Evolutionary conservation across 2,888 invertebrate genomes (phyloP), one percentile per base, ranked within the genome.

Genomic region (Drepana falcataria): DNA sequence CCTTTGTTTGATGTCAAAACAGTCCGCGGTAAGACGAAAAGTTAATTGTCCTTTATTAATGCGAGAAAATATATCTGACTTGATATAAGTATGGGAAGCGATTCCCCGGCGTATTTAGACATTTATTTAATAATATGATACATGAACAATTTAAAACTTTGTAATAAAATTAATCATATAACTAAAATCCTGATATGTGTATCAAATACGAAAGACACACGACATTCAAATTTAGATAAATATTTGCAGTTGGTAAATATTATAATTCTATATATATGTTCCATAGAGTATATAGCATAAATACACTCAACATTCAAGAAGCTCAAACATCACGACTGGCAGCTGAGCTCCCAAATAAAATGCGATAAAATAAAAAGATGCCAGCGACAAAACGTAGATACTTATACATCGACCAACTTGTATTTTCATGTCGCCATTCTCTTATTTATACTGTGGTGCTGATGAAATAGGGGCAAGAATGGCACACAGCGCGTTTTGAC

Each of bases 261-360:
- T 44, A 44, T 44, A 9, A 44, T 44, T 6, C 44, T 3, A 9
- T 7, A 44, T 9, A 7, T 44, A 9, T 44, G 2, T 44, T 9
- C 58, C 63, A 64, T 65, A 68, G 73, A 74, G 72, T 69, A 66
- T 69, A 55, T 37, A 37, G 37, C 37, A 63, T 67, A 75, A 79
- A 79, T 79, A 69, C 76, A 78, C 73, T 81, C 76, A 73, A 78
- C 77, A 79, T 73, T 81, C 76, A 73, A 78, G 74, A 75, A 71
- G 76, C 75, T 74, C 84, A 83, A 86, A 86, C 84, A 86, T 87
- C 85, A 79, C 79, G 78, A 73, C 77, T 75, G 82, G 82, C 89
- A 88, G 87, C 88, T 89, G 88, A 85, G 87, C 85, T 85, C 79
- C 75, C 79, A 85, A 87, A 87, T 87, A 88, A 88, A 89, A 88